Conservation (phyloP, 2,888 invertebrate genomes). For the Ypsolopha scabrella region DNA sequence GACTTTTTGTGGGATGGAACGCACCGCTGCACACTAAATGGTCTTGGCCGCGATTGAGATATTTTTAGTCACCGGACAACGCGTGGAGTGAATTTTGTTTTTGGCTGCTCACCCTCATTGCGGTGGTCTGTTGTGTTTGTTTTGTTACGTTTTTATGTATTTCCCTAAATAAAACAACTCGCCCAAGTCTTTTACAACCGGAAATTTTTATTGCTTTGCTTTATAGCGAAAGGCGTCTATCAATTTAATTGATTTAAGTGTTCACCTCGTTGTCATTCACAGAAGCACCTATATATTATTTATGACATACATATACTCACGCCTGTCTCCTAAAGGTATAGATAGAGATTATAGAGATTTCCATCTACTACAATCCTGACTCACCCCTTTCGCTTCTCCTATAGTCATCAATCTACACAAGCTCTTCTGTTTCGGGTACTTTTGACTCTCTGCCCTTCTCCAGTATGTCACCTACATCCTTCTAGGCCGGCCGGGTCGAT, state of each 20-base stretch:
- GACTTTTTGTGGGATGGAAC: neutral
- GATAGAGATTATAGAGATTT: too few species aligned
- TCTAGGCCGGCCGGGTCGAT: too few species aligned
- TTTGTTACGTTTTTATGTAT: conserved; percentile 48
- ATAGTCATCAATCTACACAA: too few species aligned
- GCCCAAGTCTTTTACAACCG: conserved; percentile 38
- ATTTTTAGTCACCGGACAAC: conserved; percentile 51
- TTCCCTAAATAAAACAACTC: conserved; percentile 46
- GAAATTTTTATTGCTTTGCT: conserved; percentile 29
- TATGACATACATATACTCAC: too few species aligned
- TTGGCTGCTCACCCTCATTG: conserved; percentile 35
- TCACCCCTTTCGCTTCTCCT: too few species aligned
- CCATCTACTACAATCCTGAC: too few species aligned
- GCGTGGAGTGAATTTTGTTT: conserved; percentile 28
- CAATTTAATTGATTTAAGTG: conserved; percentile 28
- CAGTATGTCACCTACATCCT: too few species aligned
- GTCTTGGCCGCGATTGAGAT: conserved; percentile 9
- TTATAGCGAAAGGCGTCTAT: conserved; percentile 33
- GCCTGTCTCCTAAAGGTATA: too few species aligned
- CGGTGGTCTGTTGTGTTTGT: conserved; percentile 59
- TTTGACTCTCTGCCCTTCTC: too few species aligned
- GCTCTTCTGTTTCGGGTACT: too few species aligned
- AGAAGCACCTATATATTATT: neutral
- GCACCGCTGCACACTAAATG: conserved; percentile 13
- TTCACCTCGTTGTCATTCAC: neutral